A percentile compares a stretch with the other conserved stretches of the same genome.
Conservation (phyloP, 2,888 invertebrate species). For the Ectemnius continuus region DNA sequence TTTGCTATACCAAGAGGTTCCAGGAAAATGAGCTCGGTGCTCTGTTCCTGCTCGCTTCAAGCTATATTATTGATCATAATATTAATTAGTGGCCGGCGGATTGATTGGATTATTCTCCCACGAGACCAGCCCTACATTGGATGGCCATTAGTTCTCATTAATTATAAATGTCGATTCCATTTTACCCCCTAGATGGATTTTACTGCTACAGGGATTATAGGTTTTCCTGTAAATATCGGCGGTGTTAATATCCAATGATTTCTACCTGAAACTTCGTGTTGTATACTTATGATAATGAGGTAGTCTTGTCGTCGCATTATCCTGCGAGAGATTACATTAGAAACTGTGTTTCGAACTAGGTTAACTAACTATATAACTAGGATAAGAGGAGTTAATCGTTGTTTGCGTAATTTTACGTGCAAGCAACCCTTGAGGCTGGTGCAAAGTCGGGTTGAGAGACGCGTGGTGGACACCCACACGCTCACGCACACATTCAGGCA, state of each 20-base stretch:
- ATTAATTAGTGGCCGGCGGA: background rate
- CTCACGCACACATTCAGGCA: background rate
- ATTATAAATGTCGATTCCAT: too few species aligned
- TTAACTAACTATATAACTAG: conserved; percentile 5
- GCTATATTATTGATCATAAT: background rate
- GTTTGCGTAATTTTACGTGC: conserved; percentile 54
- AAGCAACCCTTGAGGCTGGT: conserved; percentile 41
- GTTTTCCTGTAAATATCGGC: too few species aligned
- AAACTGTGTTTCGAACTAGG: too few species aligned
- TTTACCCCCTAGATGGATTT: too few species aligned
- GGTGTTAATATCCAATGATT: too few species aligned
- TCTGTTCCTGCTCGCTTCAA: background rate
- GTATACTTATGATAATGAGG: too few species aligned
- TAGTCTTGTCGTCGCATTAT: too few species aligned
- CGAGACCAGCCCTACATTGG: background rate
- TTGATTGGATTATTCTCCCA: background rate
- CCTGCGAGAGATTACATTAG: too few species aligned
- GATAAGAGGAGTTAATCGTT: conserved; percentile 49
- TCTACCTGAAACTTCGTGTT: too few species aligned
- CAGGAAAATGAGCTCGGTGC: background rate
- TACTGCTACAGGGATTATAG: too few species aligned
- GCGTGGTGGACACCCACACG: conserved; percentile 46
- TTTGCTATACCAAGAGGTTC: background rate
- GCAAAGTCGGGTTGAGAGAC: background rate
- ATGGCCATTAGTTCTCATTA: too few species aligned